These are phyloP conservation scores for Pteria penguin DNA, from an alignment of 2,888 invertebrate genomes.

Conservation along the genomic window DNA sequence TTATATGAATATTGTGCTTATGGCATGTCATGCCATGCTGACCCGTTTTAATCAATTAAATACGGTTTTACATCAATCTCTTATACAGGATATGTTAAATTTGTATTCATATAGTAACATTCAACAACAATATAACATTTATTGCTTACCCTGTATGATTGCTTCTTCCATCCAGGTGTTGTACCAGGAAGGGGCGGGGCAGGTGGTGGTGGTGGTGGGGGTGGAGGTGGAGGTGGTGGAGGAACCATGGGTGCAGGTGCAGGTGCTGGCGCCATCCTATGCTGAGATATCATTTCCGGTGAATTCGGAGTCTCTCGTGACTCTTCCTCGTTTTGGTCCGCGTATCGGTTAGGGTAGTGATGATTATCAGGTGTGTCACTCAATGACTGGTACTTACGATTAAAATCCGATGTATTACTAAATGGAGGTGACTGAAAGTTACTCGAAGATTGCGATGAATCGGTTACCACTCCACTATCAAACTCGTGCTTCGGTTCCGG, in stretches of 20 bases:
- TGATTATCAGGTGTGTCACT: constrained; percentile 44
- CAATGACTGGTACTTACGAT: constrained; percentile 48
- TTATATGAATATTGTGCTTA: too few species aligned
- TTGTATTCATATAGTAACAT: too few species aligned
- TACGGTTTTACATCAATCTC: too few species aligned
- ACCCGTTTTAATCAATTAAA: too few species aligned
- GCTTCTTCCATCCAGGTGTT: constrained; percentile 39
- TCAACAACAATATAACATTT: too few species aligned
- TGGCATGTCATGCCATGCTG: too few species aligned
- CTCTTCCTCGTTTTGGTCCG: constrained; percentile 1
- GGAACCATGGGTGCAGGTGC: constrained; percentile 58
- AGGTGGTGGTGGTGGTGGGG: constrained; percentile 58
- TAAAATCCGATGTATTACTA: constrained; percentile 50
- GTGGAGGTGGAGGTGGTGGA: constrained; percentile 50
- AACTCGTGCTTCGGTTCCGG: constrained; percentile 49
- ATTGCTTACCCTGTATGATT: constrained; percentile 24
- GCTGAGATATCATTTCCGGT: constrained; percentile 25
- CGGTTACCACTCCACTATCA: constrained; percentile 56
- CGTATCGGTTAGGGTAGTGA: not conserved
- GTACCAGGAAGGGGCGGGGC: constrained; percentile 54
- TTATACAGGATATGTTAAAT: too few species aligned
- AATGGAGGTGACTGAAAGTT: constrained; percentile 46
- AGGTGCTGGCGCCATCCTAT: constrained; percentile 49
- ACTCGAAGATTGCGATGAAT: constrained; percentile 34
- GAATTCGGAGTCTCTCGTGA: not conserved